Evolutionary conservation across 1,140 invertebrate species (phyloP).

Genomic region (Lepidurus apus): DNA sequence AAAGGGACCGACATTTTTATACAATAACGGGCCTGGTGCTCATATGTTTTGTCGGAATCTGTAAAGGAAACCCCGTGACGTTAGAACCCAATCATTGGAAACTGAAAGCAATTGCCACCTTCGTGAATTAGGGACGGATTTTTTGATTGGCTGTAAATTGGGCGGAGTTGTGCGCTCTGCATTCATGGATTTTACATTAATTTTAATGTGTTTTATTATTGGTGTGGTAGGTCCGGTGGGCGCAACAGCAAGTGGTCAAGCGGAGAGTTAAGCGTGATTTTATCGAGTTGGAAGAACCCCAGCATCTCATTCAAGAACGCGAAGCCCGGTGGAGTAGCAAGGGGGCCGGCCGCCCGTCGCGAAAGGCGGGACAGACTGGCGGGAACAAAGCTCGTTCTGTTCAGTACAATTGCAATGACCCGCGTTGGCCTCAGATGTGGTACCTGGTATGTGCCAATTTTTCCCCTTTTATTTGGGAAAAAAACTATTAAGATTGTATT

Average conservation of each 20-base stretch:
- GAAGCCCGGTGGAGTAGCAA: slow-evolving; percentile 28
- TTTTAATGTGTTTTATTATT: slow-evolving; percentile 30
- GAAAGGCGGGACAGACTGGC: slow-evolving; percentile 16
- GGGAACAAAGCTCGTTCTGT: slow-evolving; percentile 23
- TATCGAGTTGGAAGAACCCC: slow-evolving; percentile 29
- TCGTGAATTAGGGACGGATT: no score
- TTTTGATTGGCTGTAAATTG: no score
- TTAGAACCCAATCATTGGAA: no score
- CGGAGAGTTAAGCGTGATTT: slow-evolving; percentile 45
- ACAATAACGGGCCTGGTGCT: no score
- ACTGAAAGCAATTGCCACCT: no score
- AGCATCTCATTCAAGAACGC: background rate
- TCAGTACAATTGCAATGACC: slow-evolving; percentile 61
- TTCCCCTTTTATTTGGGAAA: background rate
- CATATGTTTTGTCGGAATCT: no score
- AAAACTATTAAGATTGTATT: background rate
- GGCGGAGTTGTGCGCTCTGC: no score
- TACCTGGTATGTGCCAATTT: slow-evolving; percentile 65
- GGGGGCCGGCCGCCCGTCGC: slow-evolving; percentile 3
- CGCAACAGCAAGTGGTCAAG: slow-evolving; percentile 46
- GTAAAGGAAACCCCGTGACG: no score
- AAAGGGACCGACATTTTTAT: no score
- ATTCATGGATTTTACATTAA: background rate
- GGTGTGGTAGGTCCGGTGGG: slow-evolving; percentile 46
- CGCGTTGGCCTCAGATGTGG: slow-evolving; percentile 84